Conservation (phyloP, 2,113 vertebrate genomes). For the Silurus asotus region DNA sequence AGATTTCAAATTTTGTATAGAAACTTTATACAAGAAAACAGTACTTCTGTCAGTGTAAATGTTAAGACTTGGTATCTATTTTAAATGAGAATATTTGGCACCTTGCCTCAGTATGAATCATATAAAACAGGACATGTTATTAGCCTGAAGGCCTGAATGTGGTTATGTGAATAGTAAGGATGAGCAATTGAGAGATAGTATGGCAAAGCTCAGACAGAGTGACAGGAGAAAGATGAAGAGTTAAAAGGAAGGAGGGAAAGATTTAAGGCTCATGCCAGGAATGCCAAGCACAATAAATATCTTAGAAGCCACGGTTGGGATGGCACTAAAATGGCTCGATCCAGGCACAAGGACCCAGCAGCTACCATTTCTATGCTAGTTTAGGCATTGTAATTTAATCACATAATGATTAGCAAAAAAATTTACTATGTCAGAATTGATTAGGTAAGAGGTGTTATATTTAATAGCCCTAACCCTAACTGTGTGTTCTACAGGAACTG, state of each 20-base stretch:
- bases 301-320: conserved; percentile 36
- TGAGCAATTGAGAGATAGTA: conserved; percentile 40
- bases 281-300: conserved; percentile 56
- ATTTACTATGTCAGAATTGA: conserved; percentile 48
- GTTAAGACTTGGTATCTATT: neutral
- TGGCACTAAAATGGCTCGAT: conserved; percentile 34
- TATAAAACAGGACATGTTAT: conserved; percentile 41
- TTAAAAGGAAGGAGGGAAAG: conserved; percentile 45
- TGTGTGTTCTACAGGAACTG: conserved; percentile 33
- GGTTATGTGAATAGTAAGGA: conserved; percentile 30
- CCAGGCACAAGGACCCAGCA: conserved; percentile 14
- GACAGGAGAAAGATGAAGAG: conserved; percentile 52
- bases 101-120: conserved; percentile 28
- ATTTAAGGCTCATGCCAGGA: conserved; percentile 53
- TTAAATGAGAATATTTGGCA: conserved; percentile 29
- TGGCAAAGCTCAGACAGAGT: conserved; percentile 36
- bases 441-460: conserved; percentile 44
- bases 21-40: conserved; percentile 2
- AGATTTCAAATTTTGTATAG: neutral
- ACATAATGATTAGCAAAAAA: conserved; percentile 49
- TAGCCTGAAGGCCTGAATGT: conserved; percentile 40
- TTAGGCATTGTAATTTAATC: conserved; percentile 54
- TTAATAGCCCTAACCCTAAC: conserved; percentile 18
- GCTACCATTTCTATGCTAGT: conserved; percentile 45
- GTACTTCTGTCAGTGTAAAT: neutral